Conservation (phyloP, 2,113 vertebrate species). For the Chaetodon auriga region DNA sequence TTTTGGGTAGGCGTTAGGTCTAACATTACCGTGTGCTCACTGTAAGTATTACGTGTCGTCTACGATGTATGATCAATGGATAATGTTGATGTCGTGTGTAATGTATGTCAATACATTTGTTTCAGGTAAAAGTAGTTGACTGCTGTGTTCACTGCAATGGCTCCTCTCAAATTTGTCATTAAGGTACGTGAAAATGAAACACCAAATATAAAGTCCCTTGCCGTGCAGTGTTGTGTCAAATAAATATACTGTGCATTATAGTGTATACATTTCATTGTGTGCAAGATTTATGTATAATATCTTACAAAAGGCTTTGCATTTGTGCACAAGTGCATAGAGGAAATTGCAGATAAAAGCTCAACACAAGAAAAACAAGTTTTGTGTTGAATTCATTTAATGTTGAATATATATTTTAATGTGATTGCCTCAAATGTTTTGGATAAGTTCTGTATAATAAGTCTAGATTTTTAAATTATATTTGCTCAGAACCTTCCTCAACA, state of each 20-base stretch:
- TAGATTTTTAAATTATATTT: not conserved
- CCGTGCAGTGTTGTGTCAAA: not conserved
- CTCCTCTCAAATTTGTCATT: constrained; percentile 78
- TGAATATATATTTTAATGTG: no score
- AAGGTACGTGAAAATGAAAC: constrained; percentile 73
- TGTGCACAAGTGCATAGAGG: not conserved
- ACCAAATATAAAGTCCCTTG: not conserved
- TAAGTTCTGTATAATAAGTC: not conserved
- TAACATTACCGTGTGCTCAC: no score
- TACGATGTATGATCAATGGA: not conserved
- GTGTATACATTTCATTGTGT: not conserved
- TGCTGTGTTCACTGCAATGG: constrained; percentile 53
- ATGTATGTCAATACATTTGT: constrained; percentile 4
- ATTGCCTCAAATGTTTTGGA: not conserved
- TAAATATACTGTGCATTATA: not conserved
- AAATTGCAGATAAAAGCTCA: not conserved
- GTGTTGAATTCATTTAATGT: not conserved
- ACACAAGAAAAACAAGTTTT: not conserved
- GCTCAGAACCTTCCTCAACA: not conserved
- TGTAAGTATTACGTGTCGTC: not conserved
- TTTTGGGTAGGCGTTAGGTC: no score
- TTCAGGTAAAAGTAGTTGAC: constrained; percentile 29
- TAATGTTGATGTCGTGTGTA: not conserved
- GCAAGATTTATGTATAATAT: not conserved
- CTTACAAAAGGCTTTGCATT: not conserved